Conservation (phyloP, 2,797 vertebrate genomes). For the Amniataba percoides region DNA sequence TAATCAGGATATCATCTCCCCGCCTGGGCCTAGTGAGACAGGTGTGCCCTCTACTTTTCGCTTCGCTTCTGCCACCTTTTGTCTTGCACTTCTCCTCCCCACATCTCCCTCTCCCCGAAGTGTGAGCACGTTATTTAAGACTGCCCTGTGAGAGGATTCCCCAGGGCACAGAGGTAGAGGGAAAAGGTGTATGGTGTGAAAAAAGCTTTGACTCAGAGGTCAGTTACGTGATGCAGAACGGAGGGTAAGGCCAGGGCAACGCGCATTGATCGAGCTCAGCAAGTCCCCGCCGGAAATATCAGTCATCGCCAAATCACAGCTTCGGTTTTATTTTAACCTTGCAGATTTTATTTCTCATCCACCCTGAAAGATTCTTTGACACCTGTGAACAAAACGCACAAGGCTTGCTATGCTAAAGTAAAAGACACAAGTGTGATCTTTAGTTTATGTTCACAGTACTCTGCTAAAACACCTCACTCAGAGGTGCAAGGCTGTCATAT, state of each 20-base stretch:
- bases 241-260: constrained; percentile 9
- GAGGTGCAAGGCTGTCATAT: constrained; percentile 53
- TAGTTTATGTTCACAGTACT: constrained; percentile 48
- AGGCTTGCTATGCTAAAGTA: constrained; percentile 8
- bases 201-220: constrained; percentile 47
- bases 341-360: constrained; percentile 9
- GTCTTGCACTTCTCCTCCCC: constrained; percentile 32
- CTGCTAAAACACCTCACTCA: constrained; percentile 43
- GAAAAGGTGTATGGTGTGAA: constrained; percentile 37
- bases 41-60: constrained; percentile 24
- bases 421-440: constrained; percentile 41
- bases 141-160: constrained; percentile 24
- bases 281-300: constrained; percentile 8
- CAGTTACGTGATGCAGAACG: constrained; percentile 6
- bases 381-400: constrained; percentile 35
- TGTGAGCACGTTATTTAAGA: constrained; percentile 60
- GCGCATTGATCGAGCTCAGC: constrained; percentile 12
- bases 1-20: constrained; percentile 75
- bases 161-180: constrained; percentile 25
- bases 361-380: constrained; percentile 21
- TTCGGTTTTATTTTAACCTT: constrained; percentile 18
- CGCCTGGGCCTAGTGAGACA: constrained; percentile 38
- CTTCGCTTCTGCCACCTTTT: constrained; percentile 50
- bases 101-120: constrained; percentile 40
- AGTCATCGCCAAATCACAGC: constrained; percentile 9